These are phyloP conservation scores for Bolinopsis microptera DNA, from an alignment of 37 sponge, comb jelly and placozoan species.

Conservation along the genomic window DNA sequence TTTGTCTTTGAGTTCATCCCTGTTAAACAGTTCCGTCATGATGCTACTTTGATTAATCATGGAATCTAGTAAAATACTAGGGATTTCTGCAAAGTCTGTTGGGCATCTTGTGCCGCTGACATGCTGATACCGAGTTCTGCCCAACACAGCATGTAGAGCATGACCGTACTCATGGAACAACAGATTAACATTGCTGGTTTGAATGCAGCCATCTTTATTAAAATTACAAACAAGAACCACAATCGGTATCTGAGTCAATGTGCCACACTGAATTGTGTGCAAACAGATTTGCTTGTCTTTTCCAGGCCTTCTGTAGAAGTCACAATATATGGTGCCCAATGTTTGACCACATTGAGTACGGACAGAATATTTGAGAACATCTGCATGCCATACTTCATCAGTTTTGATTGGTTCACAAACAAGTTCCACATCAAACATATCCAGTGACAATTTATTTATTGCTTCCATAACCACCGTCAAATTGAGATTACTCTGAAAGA, in stretches of 20 bases:
- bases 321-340: constrained; percentile 79
- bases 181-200: constrained; percentile 65
- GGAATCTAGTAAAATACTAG: constrained; percentile 86
- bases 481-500: constrained; percentile 59
- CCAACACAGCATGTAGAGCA: constrained; percentile 90
- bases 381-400: constrained; percentile 78
- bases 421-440: constrained; percentile 71
- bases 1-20: not conserved
- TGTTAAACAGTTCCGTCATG: not conserved
- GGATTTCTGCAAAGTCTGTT: constrained; percentile 94
- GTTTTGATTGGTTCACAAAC: constrained; percentile 25
- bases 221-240: constrained; percentile 77
- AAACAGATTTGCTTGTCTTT: constrained; percentile 77
- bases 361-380: constrained; percentile 67
- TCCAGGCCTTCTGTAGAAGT: constrained; percentile 69
- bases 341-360: constrained; percentile 67
- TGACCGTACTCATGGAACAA: constrained; percentile 97
- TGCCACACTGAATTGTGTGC: constrained; percentile 81
- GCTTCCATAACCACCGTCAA: constrained; percentile 74
- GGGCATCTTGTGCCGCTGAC: constrained; percentile 90
- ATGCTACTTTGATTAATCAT: constrained; percentile 64
- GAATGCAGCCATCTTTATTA: not conserved
- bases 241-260: constrained; percentile 74
- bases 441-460: constrained; percentile 68
- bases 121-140: constrained; percentile 86